phyloP scores from a whole-genome alignment of 1,140 invertebrate genomes.

The Formica exsecta region DNA sequence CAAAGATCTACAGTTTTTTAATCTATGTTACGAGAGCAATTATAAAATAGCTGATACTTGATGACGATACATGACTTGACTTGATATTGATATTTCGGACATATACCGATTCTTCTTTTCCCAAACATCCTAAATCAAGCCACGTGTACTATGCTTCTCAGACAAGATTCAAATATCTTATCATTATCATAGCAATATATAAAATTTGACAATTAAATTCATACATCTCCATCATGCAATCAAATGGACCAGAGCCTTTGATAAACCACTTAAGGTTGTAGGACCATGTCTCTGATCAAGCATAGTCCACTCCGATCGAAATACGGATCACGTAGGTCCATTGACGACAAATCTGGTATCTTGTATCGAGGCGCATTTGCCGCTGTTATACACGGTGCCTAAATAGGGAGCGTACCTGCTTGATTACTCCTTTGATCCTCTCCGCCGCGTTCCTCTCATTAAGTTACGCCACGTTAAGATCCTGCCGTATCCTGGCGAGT shows the following conservation, averaged over 20 bases:
- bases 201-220: neutral
- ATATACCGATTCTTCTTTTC: neutral
- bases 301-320: slow-evolving; percentile 40
- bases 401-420: slow-evolving; percentile 31
- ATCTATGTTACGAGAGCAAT: neutral
- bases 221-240: neutral
- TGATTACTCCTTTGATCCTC: slow-evolving; percentile 55
- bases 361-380: slow-evolving; percentile 26
- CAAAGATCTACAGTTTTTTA: neutral
- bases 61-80: neutral
- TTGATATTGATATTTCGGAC: neutral
- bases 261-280: slow-evolving; percentile 11
- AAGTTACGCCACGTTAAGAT: slow-evolving; percentile 41
- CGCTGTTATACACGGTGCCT: neutral
- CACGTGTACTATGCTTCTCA: neutral
- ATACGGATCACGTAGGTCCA: slow-evolving; percentile 14
- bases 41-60: neutral
- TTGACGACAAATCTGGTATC: neutral
- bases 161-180: neutral
- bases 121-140: neutral
- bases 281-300: neutral
- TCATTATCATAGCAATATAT: slow-evolving; percentile 2
- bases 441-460: slow-evolving; percentile 23
- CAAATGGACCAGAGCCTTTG: neutral
- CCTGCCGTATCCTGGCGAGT: slow-evolving; percentile 22